Conservation (phyloP, 2,888 invertebrate genomes). For the Eugnorisma glareosa region DNA sequence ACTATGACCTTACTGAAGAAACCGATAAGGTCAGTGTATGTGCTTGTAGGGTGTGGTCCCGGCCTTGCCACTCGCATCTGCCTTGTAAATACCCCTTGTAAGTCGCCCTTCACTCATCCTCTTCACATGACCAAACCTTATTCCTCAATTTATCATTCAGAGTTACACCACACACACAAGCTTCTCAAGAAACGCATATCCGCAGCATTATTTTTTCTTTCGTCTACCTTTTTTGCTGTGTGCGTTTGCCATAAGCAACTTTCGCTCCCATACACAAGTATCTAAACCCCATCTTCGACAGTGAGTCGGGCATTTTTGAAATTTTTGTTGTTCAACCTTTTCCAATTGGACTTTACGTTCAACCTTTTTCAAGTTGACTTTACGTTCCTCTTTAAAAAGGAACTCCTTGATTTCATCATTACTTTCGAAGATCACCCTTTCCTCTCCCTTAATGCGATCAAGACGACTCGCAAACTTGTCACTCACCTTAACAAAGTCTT, state of each 20-base stretch:
- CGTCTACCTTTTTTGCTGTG: too few relatives aligned
- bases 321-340: neutral
- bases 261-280: neutral
- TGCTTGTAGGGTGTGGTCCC: too few relatives aligned
- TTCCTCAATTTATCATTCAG: neutral
- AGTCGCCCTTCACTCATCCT: too few relatives aligned
- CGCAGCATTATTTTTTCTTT: neutral
- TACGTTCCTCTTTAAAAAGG: constrained; percentile 21
- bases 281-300: neutral
- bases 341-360: constrained; percentile 31
- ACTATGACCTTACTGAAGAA: too few relatives aligned
- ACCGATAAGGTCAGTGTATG: too few relatives aligned
- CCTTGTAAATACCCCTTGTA: too few relatives aligned
- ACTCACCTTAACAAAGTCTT: constrained; percentile 9
- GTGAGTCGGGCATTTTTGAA: neutral
- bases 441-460: constrained; percentile 15
- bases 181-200: neutral
- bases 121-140: too few relatives aligned
- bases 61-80: too few relatives aligned
- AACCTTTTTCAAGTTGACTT: constrained; percentile 34
- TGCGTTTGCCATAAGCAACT: neutral
- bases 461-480: constrained; percentile 14
- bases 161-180: neutral
- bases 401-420: constrained; percentile 6
- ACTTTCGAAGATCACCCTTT: constrained; percentile 31